Evolutionary conservation across 30 jellyfish, hydroid and myxozoan species (phyloP), one percentile per base, ranked within the genome.

Genomic region (Hydractinia echinata): DNA sequence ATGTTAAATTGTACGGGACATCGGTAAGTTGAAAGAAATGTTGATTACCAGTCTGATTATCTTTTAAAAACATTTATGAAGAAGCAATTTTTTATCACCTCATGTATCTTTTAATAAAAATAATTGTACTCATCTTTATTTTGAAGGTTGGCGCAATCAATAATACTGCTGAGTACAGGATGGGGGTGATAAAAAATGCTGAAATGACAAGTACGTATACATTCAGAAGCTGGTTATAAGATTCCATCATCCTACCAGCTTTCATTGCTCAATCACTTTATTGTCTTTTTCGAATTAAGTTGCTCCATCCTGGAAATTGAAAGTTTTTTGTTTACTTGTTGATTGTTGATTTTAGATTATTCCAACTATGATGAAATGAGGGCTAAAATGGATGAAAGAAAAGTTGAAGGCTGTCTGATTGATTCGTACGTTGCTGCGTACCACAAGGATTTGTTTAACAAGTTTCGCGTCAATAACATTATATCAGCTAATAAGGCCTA

Each of bases 391-490:
- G 44, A 61, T n/a, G 81, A 50, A 9, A 55, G 66, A 18, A 85
- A 80, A 10, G 86, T 92, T 69, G 68, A 87, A 55, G 98, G 95
- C 10, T 77, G 71, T 4, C 94, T 92, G 52, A 56, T 92, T 67
- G 98, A 92, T 72, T 54, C 96, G 5, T 82, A 82, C 76, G 98
- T 92, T 11, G 96, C 96, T 15, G 98, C 96, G 4, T 94, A 86
- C 64, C 91, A 84, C 10, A 85, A 84, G 2, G 66, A 60, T 64
- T 48, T 55, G 10, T 11, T 69, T 15, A 84, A 58, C 8, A 84
- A 85, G 10, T 72, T 83, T 51, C 90, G 98, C 8, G 98, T 92
- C 51, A 86, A 86, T 81, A 92, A 92, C 53, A 87, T 92, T 16
- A 19, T 92, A 10, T 54, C 71, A 20, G 39, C 95, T 0, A 78